Percentiles rank a stretch among this genome's conserved stretches.
These are phyloP conservation scores for Drosophila triauraria DNA, from an alignment of 1,140 invertebrate genomes.

Conservation along the genomic window DNA sequence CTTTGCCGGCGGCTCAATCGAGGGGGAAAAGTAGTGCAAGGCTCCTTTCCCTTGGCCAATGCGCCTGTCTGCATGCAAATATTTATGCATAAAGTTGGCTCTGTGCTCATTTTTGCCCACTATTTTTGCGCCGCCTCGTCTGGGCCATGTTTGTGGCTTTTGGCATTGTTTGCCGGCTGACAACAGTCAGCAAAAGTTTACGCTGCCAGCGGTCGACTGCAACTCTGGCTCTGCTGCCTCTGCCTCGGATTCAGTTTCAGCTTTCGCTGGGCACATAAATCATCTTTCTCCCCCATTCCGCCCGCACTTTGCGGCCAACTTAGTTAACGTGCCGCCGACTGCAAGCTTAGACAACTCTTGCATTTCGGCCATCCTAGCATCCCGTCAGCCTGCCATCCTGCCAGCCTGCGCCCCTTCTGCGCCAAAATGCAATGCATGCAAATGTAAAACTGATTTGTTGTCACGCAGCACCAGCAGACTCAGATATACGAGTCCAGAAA, in stretches of 20 bases:
- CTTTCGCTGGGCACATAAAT: slow-evolving; percentile 68
- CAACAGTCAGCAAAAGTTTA: slow-evolving; percentile 82
- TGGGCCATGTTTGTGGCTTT: slow-evolving; percentile 76
- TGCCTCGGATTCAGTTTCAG: slow-evolving; percentile 51
- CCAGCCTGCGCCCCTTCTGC: slow-evolving; percentile 5
- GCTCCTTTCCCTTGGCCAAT: slow-evolving; percentile 27
- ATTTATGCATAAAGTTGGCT: slow-evolving; percentile 83
- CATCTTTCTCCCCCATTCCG: slow-evolving; percentile 33
- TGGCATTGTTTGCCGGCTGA: slow-evolving; percentile 81
- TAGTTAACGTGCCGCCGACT: slow-evolving; percentile 69
- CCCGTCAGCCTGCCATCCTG: neutral
- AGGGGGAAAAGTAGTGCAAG: neutral
- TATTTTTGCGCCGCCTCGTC: slow-evolving; percentile 60
- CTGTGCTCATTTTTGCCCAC: slow-evolving; percentile 74
- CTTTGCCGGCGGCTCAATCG: slow-evolving; percentile 43
- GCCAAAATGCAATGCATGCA: slow-evolving; percentile 75
- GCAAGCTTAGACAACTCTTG: slow-evolving; percentile 51
- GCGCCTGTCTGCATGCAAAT: slow-evolving; percentile 72
- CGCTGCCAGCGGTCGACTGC: slow-evolving; percentile 62
- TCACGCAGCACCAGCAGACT: slow-evolving; percentile 56
- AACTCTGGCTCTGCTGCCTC: neutral
- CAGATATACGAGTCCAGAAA: slow-evolving; percentile 28
- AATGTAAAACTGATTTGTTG: slow-evolving; percentile 81
- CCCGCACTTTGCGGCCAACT: slow-evolving; percentile 47
- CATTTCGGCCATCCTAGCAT: slow-evolving; percentile 20